phyloP scores from a whole-genome alignment of 2,113 vertebrate genomes.

The Vicugna pacos region DNA sequence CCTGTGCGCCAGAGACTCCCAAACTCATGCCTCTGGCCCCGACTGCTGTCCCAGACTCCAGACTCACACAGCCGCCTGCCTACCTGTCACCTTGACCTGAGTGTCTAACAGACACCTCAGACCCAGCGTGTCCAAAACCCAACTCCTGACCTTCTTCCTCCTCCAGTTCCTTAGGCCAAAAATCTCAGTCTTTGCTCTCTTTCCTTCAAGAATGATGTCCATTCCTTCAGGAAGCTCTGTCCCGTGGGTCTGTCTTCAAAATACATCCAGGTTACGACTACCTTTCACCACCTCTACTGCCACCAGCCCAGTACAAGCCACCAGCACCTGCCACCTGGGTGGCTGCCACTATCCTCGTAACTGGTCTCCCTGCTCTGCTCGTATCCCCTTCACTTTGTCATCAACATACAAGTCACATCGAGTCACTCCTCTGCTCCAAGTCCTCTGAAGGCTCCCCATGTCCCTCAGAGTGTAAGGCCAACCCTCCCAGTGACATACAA shows the following conservation, averaged over 20 bases:
- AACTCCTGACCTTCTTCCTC: background rate
- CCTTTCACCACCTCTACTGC: background rate
- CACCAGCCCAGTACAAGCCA: background rate
- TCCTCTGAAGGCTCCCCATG: background rate
- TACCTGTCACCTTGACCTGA: background rate
- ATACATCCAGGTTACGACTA: background rate
- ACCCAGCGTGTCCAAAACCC: background rate
- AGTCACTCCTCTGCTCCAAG: background rate
- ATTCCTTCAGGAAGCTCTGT: background rate
- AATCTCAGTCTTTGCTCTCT: background rate
- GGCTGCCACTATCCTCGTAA: fast-evolving
- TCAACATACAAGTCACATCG: background rate
- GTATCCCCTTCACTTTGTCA: background rate
- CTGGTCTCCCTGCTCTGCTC: background rate
- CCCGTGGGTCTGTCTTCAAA: background rate
- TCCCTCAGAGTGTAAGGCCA: background rate
- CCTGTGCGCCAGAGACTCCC: background rate
- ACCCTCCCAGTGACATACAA: background rate
- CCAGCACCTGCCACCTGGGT: background rate
- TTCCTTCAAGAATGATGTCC: background rate
- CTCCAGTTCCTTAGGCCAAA: background rate
- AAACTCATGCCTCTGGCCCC: too few relatives aligned
- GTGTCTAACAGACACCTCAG: background rate
- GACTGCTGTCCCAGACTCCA: background rate
- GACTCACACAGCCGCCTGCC: background rate